phyloP scores from a whole-genome alignment of 2,888 invertebrate genomes.

The Prosopocoilus inquinatus region DNA sequence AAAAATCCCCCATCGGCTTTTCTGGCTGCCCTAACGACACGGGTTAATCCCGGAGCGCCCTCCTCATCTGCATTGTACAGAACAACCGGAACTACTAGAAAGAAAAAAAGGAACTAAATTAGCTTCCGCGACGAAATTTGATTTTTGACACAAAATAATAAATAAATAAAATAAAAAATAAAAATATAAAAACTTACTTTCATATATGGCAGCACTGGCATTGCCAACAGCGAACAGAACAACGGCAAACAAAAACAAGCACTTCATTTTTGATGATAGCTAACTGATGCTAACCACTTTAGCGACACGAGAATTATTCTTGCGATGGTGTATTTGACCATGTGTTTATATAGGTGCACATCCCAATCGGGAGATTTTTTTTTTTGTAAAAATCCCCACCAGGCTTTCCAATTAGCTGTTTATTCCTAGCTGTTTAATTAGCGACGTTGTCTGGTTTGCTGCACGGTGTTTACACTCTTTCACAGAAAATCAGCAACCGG shows the following conservation, averaged over 20 bases:
- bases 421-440: conserved; percentile 1
- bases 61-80: conserved; percentile 5
- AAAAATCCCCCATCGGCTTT: neutral
- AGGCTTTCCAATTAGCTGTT: neutral
- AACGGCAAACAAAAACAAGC: conserved; percentile 9
- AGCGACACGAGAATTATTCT: too few relatives aligned
- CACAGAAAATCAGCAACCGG: too few relatives aligned
- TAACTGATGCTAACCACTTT: too few relatives aligned
- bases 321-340: neutral
- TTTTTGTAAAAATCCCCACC: neutral
- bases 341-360: neutral
- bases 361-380: conserved; percentile 1
- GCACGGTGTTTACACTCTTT: too few relatives aligned
- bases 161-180: neutral
- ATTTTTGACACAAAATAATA: neutral
- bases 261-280: conserved; percentile 15
- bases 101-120: neutral
- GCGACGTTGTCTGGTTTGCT: neutral
- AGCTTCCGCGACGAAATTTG: too few relatives aligned
- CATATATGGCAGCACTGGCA: conserved; percentile 16
- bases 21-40: conserved; percentile 7
- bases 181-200: conserved; percentile 16
- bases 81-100: conserved; percentile 11
- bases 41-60: neutral
- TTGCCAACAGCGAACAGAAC: conserved; percentile 13